Percentiles rank a stretch among this genome's conserved stretches.
These are phyloP conservation scores for Sparidentex hasta DNA, from an alignment of 2,797 vertebrate genomes.

Conservation along the genomic window DNA sequence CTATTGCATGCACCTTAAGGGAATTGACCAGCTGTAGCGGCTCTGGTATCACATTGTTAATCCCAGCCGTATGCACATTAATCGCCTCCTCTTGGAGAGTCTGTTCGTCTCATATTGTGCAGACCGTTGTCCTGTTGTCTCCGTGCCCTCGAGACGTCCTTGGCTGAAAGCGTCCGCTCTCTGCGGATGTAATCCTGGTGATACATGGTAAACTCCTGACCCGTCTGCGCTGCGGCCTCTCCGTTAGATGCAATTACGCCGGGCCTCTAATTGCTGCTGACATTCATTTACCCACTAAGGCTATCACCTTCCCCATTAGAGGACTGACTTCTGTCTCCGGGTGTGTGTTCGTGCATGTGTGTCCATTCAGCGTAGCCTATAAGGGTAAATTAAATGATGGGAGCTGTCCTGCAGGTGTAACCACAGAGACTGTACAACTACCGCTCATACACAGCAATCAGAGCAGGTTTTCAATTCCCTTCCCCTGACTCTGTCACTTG, in stretches of 20 bases:
- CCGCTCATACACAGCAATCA: constrained; percentile 49
- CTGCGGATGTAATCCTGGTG: constrained; percentile 81
- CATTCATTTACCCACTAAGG: constrained; percentile 85
- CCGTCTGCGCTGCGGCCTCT: constrained; percentile 71
- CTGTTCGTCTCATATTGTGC: constrained; percentile 41
- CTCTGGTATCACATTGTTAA: constrained; percentile 47
- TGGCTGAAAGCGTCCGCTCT: constrained; percentile 72
- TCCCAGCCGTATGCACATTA: constrained; percentile 53
- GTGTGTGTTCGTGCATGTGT: constrained; percentile 38
- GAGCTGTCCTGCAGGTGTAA: constrained; percentile 22
- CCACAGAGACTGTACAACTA: constrained; percentile 25
- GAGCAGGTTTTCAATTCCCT: constrained; percentile 49
- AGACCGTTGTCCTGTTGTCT: constrained; percentile 60
- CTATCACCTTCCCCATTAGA: constrained; percentile 81
- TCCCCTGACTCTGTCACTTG: constrained; percentile 49
- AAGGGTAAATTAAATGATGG: constrained; percentile 27
- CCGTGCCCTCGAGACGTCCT: constrained; percentile 84
- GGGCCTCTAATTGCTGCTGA: constrained; percentile 86
- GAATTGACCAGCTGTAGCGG: constrained; percentile 22
- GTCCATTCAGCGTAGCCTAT: constrained; percentile 24
- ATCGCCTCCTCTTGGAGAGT: constrained; percentile 41
- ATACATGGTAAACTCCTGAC: constrained; percentile 84
- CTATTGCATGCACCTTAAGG: constrained; percentile 39
- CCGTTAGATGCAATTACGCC: constrained; percentile 77
- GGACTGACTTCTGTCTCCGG: constrained; percentile 63